Evolutionary conservation across 2,888 invertebrate species (phyloP), one percentile per base, ranked within the genome.

Genomic region (Drosophila paracracens): DNA sequence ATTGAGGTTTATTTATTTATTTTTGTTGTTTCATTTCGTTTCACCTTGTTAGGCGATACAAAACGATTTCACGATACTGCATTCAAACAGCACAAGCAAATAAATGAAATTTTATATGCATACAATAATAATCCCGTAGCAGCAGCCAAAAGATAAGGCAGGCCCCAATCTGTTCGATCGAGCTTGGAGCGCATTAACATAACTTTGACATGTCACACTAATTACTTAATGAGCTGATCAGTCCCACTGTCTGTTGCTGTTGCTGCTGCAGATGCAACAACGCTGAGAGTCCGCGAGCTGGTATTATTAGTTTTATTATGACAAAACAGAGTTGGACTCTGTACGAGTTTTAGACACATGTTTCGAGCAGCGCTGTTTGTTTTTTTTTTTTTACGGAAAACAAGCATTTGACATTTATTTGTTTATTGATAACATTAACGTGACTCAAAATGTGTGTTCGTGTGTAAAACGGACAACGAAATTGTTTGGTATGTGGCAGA

Each of bases 121-220:
- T 75, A 75, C 71, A 70, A 70, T 76, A 72, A 46, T 65, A 50
- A 38, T 31, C 27, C 29, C 51, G 69, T 62, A 60, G 81, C 81
- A 78, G 79, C 81, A 53, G 58, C 70, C 79, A 50, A 78, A 68
- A 88, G 91, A 91, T 82, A 89, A 84, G 83, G 81, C 76, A n/a
- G 21, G 31, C 78, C 78, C 79, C 71, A 71, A 79, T 82, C 76
- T 75, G 73, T 71, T 71, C 78, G 70, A 79, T 81, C 82, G 70
- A 77, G 81, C 80, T 80, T 58, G 66, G 64, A 38, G 21, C 59
- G 70, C 79, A 91, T 83, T 91, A 92, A 92, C 89, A 91, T 91
- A 88, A 91, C 91, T 91, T 76, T 80, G 89, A 86, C 91, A 91
- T 92, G 92, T 92, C 91, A 87, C 91, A 92, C 92, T 92, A 92